These are phyloP conservation scores for Ursus arctos DNA, from an alignment of 2,113 vertebrate genomes.

Conservation along the genomic window DNA sequence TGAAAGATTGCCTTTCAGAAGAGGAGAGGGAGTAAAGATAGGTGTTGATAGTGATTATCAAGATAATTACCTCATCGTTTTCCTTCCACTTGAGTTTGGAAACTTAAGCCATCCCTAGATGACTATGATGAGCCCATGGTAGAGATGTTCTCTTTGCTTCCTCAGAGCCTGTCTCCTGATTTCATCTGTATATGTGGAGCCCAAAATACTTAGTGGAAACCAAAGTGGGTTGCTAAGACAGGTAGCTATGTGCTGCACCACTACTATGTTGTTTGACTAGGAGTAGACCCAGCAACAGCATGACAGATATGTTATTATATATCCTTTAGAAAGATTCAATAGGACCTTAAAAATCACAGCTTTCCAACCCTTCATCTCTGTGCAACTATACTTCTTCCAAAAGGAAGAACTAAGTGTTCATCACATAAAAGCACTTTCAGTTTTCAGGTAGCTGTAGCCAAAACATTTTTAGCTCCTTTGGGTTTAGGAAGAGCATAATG, in stretches of 20 bases:
- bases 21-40: background rate
- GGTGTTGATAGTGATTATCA: background rate
- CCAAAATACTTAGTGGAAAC: background rate
- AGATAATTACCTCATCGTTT: constrained; percentile 67
- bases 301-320: background rate
- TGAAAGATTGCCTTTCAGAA: background rate
- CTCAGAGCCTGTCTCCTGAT: constrained; percentile 55
- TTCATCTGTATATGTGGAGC: background rate
- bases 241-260: background rate
- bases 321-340: background rate
- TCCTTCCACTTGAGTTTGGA: constrained; percentile 55
- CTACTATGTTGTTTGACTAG: background rate
- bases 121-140: background rate
- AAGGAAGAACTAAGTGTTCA: constrained; percentile 24
- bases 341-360: background rate
- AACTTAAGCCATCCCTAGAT: constrained; percentile 32
- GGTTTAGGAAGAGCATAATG: constrained; percentile 35
- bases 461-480: constrained; percentile 57
- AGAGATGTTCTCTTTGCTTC: constrained; percentile 59
- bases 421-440: constrained; percentile 47
- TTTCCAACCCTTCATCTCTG: background rate
- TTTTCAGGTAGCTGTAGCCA: constrained; percentile 46
- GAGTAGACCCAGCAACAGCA: background rate
- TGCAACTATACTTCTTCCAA: constrained; percentile 15
- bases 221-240: background rate